A percentile compares a stretch with the other conserved stretches of the same genome.
Evolutionary conservation across 1,140 invertebrate species (phyloP).

Genomic region (Oedothorax gibbosus): DNA sequence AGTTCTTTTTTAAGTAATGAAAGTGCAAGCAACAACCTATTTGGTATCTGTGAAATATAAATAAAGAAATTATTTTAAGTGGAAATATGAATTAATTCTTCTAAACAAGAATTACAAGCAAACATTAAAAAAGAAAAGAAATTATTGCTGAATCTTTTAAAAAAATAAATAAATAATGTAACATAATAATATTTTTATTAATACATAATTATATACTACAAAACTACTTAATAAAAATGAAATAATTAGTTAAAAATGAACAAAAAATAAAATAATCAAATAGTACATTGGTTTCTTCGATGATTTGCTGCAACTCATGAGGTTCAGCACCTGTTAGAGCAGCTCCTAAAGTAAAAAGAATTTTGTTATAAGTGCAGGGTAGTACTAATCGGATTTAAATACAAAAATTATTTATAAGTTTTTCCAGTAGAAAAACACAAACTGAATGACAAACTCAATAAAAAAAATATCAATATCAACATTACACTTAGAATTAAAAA

Average conservation of each 20-base stretch:
- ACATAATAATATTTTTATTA: background rate
- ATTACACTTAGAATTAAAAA: no score
- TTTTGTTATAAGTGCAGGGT: background rate
- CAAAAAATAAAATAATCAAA: background rate
- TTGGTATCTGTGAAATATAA: slow-evolving; percentile 80
- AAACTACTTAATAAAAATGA: background rate
- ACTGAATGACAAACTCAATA: no score
- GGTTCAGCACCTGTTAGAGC: slow-evolving; percentile 94
- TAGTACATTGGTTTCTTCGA: slow-evolving; percentile 94
- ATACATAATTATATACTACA: background rate
- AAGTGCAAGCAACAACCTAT: slow-evolving; percentile 89
- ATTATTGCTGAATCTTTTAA: no score
- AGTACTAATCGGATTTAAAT: slow-evolving; percentile 11
- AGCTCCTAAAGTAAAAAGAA: slow-evolving; percentile 82
- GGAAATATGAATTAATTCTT: no score
- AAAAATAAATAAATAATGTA: background rate
- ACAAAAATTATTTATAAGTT: background rate
- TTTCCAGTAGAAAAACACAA: no score
- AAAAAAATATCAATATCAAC: no score
- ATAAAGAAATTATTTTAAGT: slow-evolving; percentile 6
- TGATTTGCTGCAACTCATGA: slow-evolving; percentile 89
- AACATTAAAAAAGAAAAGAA: no score
- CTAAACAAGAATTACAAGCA: no score
- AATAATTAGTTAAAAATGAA: slow-evolving; percentile 5
- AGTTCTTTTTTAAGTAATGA: slow-evolving; percentile 96